Evolutionary conservation across 2,888 invertebrate species (phyloP), one percentile per base, ranked within the genome.

Genomic region (Cinara cedri): DNA sequence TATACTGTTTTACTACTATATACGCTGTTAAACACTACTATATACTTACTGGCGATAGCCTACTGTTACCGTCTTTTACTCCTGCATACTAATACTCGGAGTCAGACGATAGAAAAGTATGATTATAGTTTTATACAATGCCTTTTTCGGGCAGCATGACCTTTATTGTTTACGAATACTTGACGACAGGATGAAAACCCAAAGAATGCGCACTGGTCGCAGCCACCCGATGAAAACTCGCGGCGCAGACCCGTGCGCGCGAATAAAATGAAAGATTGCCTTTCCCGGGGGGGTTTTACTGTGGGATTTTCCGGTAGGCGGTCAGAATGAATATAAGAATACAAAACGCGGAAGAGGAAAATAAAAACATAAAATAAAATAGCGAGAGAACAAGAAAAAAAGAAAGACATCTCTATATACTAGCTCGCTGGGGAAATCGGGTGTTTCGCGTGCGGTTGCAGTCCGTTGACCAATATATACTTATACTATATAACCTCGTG

Each of bases 211-310:
- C n/a, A n/a, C n/a, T n/a, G 10, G 1, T 21, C 14, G 24, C 44
- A n/a, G 24, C 11, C 63, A 21, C 74, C 51, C 72, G 54, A 63
- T 63, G 42, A 74, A 74, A 74, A 74, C 63, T 44, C 46, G 21
- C 8, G 63, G 62, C 49, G 16, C 51, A 51, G 72, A 74, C 74
- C 72, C 42, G 51, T 49, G 74, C n/a, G n/a, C n/a, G 34, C 63
- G 63, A 65, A 65, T 65, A 74, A 74, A 74, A 74, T 65, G 74
- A 54, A 63, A 74, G 54, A 74, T 74, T 63, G 74, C 74, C 34
- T 74, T 63, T 74, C 51, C 21, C 26, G 21, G 42, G 21, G 34
- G 10, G 49, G 60, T 72, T 49, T 72, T 24, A 46, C 26, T 46
- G n/a, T 14, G n/a, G n/a, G n/a, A n/a, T n/a, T n/a, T n/a, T n/a